Conservation (phyloP, 2,113 vertebrate genomes). For the Halichoerus grypus region DNA sequence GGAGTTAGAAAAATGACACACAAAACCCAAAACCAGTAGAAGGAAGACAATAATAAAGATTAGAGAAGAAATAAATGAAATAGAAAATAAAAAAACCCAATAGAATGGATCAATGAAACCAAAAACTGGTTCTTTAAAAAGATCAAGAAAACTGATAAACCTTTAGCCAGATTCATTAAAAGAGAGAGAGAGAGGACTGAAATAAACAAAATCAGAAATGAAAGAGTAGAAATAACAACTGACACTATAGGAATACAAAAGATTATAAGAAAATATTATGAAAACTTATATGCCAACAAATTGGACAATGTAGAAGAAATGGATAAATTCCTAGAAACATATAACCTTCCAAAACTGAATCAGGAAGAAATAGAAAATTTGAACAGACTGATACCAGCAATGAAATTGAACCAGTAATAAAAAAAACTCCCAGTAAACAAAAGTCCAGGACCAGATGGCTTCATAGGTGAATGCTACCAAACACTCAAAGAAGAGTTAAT, state of each 20-base stretch:
- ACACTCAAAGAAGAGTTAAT: background rate
- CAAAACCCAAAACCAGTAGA: background rate
- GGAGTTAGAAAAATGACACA: background rate
- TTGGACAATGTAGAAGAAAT: background rate
- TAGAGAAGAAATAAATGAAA: background rate
- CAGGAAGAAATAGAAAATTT: background rate
- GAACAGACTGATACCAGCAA: background rate
- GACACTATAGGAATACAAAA: background rate
- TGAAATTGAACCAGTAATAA: background rate
- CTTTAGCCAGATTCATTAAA: background rate
- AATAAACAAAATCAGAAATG: background rate
- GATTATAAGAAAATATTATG: background rate
- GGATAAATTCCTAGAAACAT: background rate
- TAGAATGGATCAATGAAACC: background rate
- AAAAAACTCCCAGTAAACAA: background rate
- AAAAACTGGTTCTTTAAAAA: background rate
- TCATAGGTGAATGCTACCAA: background rate
- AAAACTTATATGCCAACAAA: background rate
- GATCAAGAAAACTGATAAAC: background rate
- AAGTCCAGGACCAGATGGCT: background rate
- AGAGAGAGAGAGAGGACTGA: background rate
- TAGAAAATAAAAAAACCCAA: background rate
- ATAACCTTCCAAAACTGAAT: background rate
- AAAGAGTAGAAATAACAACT: background rate
- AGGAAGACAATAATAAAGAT: background rate